These are phyloP conservation scores for Gymnoscopelus microlampas DNA, from an alignment of 2,797 vertebrate species.

Conservation along the genomic window DNA sequence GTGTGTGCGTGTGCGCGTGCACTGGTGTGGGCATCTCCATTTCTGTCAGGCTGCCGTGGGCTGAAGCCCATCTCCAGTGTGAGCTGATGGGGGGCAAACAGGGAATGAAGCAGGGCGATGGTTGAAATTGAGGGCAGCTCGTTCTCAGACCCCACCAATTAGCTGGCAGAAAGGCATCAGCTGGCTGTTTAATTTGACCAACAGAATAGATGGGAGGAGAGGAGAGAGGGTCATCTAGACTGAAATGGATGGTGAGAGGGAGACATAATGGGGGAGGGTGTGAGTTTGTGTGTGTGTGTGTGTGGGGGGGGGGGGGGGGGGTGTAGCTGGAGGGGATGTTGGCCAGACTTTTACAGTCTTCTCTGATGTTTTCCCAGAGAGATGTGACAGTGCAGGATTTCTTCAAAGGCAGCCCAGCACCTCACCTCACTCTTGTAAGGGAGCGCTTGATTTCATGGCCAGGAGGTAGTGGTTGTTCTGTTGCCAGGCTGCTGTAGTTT, in stretches of 20 bases:
- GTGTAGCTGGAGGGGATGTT: constrained; percentile 2
- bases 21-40: constrained; percentile 10
- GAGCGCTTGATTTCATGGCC: background rate
- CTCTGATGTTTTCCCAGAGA: constrained; percentile 27
- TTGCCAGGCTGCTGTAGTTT: background rate
- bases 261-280: background rate
- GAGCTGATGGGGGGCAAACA: background rate
- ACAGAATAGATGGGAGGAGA: background rate
- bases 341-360: background rate
- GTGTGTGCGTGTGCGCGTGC: too few relatives aligned
- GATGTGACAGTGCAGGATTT: constrained; percentile 4
- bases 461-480: background rate
- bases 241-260: background rate
- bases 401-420: constrained; percentile 4
- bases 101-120: constrained; percentile 9
- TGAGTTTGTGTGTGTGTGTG: background rate
- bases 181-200: constrained; percentile 38
- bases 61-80: constrained; percentile 20
- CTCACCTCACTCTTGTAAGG: background rate
- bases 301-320: background rate
- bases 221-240: background rate
- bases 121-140: constrained; percentile 49
- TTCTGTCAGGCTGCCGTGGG: constrained; percentile 21
- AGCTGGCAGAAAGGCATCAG: constrained; percentile 24
- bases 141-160: constrained; percentile 45